A percentile compares a stretch with the other conserved stretches of the same genome.
Conservation (phyloP, 64 coral and sea anemone species). For the Astreopora myriophthalma region DNA sequence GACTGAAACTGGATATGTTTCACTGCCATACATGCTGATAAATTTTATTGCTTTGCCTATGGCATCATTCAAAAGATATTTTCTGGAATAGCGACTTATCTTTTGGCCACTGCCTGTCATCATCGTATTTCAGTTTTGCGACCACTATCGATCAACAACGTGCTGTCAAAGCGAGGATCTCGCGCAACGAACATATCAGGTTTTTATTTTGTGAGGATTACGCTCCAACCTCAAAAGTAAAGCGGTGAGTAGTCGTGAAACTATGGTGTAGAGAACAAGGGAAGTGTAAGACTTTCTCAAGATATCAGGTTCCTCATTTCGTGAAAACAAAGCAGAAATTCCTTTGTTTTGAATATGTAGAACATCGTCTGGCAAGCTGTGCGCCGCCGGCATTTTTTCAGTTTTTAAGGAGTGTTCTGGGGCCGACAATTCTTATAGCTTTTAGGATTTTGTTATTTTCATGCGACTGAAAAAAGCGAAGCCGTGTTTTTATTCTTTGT, state of each 20-base stretch:
- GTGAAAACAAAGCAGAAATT: not conserved
- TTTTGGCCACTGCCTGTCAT: not conserved
- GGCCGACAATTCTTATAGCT: not conserved
- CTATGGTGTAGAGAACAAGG: not conserved
- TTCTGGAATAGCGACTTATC: not conserved
- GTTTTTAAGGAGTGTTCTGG: not conserved
- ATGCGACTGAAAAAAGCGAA: not conserved
- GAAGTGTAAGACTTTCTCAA: not conserved
- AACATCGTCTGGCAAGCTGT: not conserved
- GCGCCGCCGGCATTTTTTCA: not conserved
- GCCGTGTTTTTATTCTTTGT: not conserved
- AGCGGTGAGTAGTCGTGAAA: not conserved
- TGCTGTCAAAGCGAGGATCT: not conserved
- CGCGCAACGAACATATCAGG: not conserved
- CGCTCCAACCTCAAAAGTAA: not conserved
- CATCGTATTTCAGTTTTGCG: constrained; percentile 35
- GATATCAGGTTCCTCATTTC: not conserved
- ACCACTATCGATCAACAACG: not conserved
- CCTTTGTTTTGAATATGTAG: not conserved
- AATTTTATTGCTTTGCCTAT: not conserved
- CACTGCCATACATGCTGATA: not conserved
- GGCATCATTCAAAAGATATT: not conserved
- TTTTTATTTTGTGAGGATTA: not conserved
- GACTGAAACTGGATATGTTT: not conserved
- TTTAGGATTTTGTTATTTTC: not conserved